Evolutionary conservation across 2,113 vertebrate genomes (phyloP), one percentile per base, ranked within the genome.

Genomic region (Coregonus clupeaformis): DNA sequence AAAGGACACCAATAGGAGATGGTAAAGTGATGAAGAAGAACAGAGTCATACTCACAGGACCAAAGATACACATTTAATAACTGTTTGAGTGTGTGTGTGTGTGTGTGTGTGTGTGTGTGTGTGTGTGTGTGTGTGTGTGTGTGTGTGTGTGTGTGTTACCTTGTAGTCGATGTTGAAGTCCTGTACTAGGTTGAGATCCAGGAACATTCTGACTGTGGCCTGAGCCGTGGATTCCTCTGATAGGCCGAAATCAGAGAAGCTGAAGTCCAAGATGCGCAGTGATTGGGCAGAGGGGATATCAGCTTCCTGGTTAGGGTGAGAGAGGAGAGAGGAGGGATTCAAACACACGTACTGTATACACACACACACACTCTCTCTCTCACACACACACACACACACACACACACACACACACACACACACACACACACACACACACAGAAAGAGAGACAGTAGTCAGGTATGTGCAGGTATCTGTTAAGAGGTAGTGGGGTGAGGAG

Each of bases 161-260:
- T 97, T 96, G 1, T 96, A 94, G 75, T 95, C 95, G 85, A 97
- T 96, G 82, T 95, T 95, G 83, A 97, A 97, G 72, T 94, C 95
- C 78, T 97, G 95, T 69, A 96, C 91, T 49, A 97, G 92, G 77
- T 94, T 94, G 84, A 98, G 95, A 87, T 98, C 95, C 22, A 93
- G 92, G 83, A 97, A 96, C 95, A 97, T 98, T 5, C 96, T 95
- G 68, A 97, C 89, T 5, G 95, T 93, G 59, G 95, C 96, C 70
- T 96, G 89, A 0, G 94, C 92, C 6, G 94, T 96, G 74, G 93
- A 90, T 68, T 92, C 86, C 73, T 97, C 95, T 7, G 94, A 92
- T 32, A 97, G 88, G 66, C 94, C 91, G 47, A 95, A 96, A 81
- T 95, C 95, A 59, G 94, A 96, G 91, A 97, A 98, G 89, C 88